Conservation (phyloP, 1,140 invertebrate genomes). For the Lamellibrachia luymesi region DNA sequence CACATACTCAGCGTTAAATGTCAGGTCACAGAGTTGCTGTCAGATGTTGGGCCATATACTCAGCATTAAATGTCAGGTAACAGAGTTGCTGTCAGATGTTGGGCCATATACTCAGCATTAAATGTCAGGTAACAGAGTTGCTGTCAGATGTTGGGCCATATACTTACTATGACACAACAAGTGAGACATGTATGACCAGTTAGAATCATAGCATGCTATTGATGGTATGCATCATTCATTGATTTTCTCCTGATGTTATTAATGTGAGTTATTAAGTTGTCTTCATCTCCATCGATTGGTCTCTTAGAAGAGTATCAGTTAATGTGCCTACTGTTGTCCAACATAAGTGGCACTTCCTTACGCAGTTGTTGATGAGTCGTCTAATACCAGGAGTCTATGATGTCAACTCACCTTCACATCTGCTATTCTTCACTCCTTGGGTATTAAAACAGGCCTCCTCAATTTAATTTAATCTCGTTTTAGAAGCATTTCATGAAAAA, state of each 20-base stretch:
- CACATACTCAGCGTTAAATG: not conserved
- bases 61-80: not conserved
- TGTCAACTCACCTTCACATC: not conserved
- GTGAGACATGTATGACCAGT: not conserved
- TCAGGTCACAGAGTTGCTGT: not conserved
- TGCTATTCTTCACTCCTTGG: no score
- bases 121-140: not conserved
- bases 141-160: not conserved
- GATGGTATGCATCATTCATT: not conserved
- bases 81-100: not conserved
- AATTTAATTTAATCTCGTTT: no score
- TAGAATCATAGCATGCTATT: not conserved
- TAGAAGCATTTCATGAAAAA: no score
- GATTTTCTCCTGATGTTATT: not conserved
- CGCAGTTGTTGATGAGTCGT: not conserved
- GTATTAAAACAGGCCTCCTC: no score
- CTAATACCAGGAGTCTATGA: not conserved
- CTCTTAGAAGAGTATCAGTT: not conserved
- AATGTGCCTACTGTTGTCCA: not conserved
- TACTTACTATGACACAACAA: not conserved
- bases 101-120: not conserved
- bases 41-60: not conserved
- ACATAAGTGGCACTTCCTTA: not conserved
- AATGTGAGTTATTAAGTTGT: constrained; percentile 5
- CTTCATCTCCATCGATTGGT: not conserved